Conservation (phyloP, 2,888 invertebrate genomes). For the Liodrosophila aerea region DNA sequence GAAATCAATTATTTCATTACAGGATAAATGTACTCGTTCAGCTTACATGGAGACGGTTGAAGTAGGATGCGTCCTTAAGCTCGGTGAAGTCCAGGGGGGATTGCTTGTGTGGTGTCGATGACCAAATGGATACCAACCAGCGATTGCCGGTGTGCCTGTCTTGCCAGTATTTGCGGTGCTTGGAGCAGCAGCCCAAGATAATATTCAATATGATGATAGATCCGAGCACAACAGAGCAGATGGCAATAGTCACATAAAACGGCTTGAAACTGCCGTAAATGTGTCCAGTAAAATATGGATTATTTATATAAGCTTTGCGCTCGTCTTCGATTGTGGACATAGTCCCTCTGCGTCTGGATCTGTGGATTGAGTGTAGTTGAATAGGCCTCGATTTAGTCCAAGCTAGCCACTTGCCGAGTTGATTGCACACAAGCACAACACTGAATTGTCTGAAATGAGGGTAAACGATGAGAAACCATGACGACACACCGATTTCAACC, state of each 20-base stretch:
- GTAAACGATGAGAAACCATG: conserved; percentile 19
- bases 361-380: conserved; percentile 30
- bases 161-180: conserved; percentile 91
- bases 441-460: conserved; percentile 39
- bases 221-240: conserved; percentile 89
- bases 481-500: no score
- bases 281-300: conserved; percentile 85
- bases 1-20: no score
- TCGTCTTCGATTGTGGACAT: conserved; percentile 87
- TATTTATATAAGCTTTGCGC: conserved; percentile 85
- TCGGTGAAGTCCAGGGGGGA: conserved; percentile 91
- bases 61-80: conserved; percentile 84
- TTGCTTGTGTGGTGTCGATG: conserved; percentile 91
- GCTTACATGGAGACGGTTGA: conserved; percentile 79
- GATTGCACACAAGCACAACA: conserved; percentile 25
- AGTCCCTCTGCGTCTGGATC: conserved; percentile 55
- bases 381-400: conserved; percentile 26
- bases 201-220: conserved; percentile 89
- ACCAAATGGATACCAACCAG: conserved; percentile 93
- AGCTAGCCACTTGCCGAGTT: conserved; percentile 26
- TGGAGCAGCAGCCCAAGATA: conserved; percentile 91
- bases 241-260: conserved; percentile 91
- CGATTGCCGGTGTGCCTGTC: conserved; percentile 91
- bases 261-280: conserved; percentile 90
- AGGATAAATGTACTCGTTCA: no score